These are phyloP conservation scores for Delia radicum DNA, from an alignment of 1,140 invertebrate species.

Conservation along the genomic window DNA sequence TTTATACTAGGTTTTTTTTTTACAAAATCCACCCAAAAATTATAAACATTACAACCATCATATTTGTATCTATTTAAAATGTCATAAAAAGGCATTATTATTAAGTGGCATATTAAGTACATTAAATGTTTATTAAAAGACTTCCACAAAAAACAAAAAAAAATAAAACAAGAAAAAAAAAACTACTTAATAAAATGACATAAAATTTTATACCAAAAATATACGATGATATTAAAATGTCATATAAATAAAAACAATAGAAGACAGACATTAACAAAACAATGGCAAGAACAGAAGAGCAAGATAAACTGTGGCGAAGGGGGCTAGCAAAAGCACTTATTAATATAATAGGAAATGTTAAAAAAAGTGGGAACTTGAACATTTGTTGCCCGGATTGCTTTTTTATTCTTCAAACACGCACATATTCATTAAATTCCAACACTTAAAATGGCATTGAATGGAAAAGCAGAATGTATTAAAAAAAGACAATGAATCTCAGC, in stretches of 20 bases:
- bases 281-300: not conserved
- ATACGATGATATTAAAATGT: constrained; percentile 14
- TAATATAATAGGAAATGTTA: not conserved
- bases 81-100: constrained; percentile 15
- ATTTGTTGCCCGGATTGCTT: not conserved
- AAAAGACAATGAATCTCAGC: not conserved
- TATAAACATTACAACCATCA: not conserved
- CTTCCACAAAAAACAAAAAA: not conserved
- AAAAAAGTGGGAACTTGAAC: not conserved
- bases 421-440: not conserved
- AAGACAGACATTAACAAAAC: not conserved
- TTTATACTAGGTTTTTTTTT: too few species aligned
- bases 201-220: not conserved
- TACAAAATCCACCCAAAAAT: not conserved
- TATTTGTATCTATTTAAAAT: constrained; percentile 22
- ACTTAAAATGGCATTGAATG: not conserved
- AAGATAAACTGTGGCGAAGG: not conserved
- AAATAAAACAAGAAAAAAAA: not conserved
- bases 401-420: not conserved
- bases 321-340: not conserved
- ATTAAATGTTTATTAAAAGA: constrained; percentile 7
- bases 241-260: not conserved
- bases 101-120: constrained; percentile 23
- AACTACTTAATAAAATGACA: constrained; percentile 2
- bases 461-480: not conserved